Conservation (phyloP, 2,113 vertebrate species). For the Sprattus sprattus region DNA sequence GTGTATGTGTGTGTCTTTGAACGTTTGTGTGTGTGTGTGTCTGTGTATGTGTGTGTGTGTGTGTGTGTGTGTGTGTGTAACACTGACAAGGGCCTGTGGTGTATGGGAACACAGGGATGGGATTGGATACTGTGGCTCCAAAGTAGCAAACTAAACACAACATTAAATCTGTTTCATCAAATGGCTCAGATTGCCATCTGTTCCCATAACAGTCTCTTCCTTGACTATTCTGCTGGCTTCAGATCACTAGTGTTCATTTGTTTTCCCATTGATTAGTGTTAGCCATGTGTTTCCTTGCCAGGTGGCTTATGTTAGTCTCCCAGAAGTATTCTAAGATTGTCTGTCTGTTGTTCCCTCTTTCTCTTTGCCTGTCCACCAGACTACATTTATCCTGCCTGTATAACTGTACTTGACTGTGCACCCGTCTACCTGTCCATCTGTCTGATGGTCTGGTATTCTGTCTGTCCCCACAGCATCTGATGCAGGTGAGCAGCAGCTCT, state of each 20-base stretch:
- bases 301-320: neutral
- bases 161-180: neutral
- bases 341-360: neutral
- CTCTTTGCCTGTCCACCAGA: neutral
- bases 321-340: neutral
- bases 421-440: neutral
- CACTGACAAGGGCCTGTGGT: neutral
- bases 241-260: neutral
- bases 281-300: neutral
- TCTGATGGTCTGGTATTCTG: neutral
- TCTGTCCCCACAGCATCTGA: slow-evolving; percentile 73
- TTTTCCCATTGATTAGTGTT: neutral
- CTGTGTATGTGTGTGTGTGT: neutral
- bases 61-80: slow-evolving; percentile 19
- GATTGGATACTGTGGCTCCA: neutral
- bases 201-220: neutral
- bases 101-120: neutral
- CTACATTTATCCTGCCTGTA: neutral
- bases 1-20: neutral
- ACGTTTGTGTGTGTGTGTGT: neutral
- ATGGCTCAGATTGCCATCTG: neutral
- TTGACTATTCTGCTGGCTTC: neutral
- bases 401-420: neutral
- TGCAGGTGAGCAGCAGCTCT: slow-evolving; percentile 83
- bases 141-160: neutral